Base-by-base conservation (phyloP, 2,888 invertebrate species). In the Argyresthia albistria region DNA sequence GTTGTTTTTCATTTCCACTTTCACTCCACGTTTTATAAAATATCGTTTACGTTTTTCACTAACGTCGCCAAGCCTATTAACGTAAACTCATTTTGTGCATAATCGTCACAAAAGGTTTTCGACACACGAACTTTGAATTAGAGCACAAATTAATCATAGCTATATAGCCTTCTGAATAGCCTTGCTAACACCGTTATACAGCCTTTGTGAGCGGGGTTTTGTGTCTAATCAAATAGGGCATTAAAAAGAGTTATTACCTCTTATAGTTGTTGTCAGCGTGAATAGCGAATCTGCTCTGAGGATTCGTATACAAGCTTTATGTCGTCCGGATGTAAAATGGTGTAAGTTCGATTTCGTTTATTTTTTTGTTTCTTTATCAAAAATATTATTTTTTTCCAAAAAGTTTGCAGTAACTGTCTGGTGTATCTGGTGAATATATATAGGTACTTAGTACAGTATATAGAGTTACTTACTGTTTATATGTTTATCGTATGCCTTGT, bases 211-310 rank as follows among this genome's bases (percentile, higher is more conserved):
- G 60, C 70, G 15, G 11, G 47, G 46, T 48, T 67, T 68, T 70
- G 68, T 64, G 73, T 66, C 68, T 70, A 76, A 83, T 87, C 83
- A 84, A 82, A 84, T 80, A 71, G 70, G 68, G 66, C 80, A 86
- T 82, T 84, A 87, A 75, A 78, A 83, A 82, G 82, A 86, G 72
- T 76, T 77, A 87, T 86, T 70, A 69, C 76, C 70, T 66, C 77
- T 74, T 75, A 75, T 73, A 78, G 73, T 69, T 81, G 80, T 80
- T 82, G 80, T 80, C 81, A 77, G 64, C 62, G 63, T 80, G 81
- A 82, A 84, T 83, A 61, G 78, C 64, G 69, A 75, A 76, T 76
- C 67, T 69, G 62, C 75, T 76, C 67, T 69, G 62, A 60, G 68
- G 69, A 66, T 66, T 61, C 65, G 61, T 65, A 67, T 68, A 65